A percentile compares a stretch with the other conserved stretches of the same genome.
Evolutionary conservation across 2,888 invertebrate species (phyloP).

Genomic region (Zeuzera pyrina): DNA sequence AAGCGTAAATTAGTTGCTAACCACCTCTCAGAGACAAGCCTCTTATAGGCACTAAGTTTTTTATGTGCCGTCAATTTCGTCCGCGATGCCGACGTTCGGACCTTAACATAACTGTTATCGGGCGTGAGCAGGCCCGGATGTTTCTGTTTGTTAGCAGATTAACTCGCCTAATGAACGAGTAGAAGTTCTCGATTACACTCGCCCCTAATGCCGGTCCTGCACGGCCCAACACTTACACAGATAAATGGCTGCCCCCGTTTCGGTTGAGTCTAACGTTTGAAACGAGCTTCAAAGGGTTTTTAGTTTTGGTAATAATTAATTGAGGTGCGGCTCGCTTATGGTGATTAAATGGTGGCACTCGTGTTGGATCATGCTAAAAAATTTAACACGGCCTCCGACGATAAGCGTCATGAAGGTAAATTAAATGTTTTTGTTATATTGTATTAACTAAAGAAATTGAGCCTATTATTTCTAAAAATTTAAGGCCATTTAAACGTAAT

Average conservation of each 20-base stretch:
- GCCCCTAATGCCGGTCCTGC: not conserved
- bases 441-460: no score
- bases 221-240: conserved; percentile 55
- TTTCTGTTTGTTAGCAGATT: conserved; percentile 26
- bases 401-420: conserved; percentile 9
- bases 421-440: no score
- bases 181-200: conserved; percentile 4
- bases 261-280: conserved; percentile 26
- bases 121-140: conserved; percentile 7
- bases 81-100: no score
- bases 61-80: no score
- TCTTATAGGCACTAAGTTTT: not conserved
- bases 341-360: conserved; percentile 41
- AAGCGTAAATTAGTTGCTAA: no score
- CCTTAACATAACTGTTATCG: conserved; percentile 3
- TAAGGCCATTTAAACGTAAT: no score
- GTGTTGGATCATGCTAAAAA: no score
- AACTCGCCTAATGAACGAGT: conserved; percentile 39
- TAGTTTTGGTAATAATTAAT: conserved; percentile 56
- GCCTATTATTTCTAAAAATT: no score
- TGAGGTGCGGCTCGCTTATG: conserved; percentile 39
- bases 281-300: conserved; percentile 54
- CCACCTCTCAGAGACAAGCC: not conserved
- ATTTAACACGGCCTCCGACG: no score
- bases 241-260: conserved; percentile 48